phyloP scores from a whole-genome alignment of 1,140 invertebrate genomes.

The Sinonovacula constricta region DNA sequence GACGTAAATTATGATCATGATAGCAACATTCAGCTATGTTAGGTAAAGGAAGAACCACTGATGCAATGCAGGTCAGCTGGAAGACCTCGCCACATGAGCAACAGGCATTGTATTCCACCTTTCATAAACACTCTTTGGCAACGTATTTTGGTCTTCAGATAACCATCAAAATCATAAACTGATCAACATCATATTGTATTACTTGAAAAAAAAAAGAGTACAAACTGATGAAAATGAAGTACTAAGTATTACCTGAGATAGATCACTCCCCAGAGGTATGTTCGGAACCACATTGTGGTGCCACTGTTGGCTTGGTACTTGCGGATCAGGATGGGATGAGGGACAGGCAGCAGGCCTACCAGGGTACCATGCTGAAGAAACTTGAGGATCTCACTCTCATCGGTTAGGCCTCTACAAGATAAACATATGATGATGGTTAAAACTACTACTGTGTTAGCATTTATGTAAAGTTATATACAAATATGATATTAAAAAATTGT shows the following conservation, averaged over 20 bases:
- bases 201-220: background rate
- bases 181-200: background rate
- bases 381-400: conserved; percentile 99
- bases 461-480: too few relatives aligned
- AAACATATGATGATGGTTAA: too few relatives aligned
- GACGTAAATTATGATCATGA: too few relatives aligned
- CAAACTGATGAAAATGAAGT: background rate
- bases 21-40: too few relatives aligned
- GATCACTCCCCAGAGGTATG: conserved; percentile 99
- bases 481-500: too few relatives aligned
- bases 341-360: conserved; percentile 97
- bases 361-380: conserved; percentile 99
- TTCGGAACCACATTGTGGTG: conserved; percentile 99
- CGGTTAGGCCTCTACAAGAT: conserved; percentile 92
- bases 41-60: too few relatives aligned
- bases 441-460: too few relatives aligned
- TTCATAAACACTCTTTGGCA: background rate
- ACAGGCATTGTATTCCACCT: background rate
- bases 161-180: background rate
- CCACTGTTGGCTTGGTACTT: conserved; percentile 99
- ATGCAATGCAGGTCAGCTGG: too few relatives aligned
- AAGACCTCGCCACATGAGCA: too few relatives aligned
- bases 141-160: too few relatives aligned
- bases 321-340: conserved; percentile 98
- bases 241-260: conserved; percentile 88